Base-by-base conservation (phyloP, 2,888 invertebrate genomes). In the Drosophila acutilabella region DNA sequence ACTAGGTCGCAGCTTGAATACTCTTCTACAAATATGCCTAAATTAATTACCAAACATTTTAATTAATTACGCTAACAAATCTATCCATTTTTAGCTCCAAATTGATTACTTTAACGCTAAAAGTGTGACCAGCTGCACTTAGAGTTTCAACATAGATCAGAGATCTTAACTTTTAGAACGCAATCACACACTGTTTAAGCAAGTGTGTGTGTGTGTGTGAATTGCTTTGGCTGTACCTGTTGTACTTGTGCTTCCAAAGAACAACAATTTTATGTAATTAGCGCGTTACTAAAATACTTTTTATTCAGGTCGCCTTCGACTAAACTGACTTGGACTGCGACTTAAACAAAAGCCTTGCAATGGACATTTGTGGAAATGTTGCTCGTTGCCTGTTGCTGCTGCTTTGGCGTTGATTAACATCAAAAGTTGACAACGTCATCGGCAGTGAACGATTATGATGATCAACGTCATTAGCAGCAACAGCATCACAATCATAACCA, bases 221-320 rank as follows among this genome's bases (percentile, higher is more conserved):
- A 42, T 36, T 40, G 42, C 51, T 45, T 41, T 23, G 14, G 56
- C 18, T 47, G 58, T 57, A 45, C 59, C 33, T 58, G 74, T 51
- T 73, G 48, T 59, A 56, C 66, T 73, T 74, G 74, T 75, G 50
- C 52, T 73, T 69, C 72, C 76, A 78, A 73, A 64, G 86, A 85
- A 86, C 68, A 68, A 61, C 69, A 77, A 88, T 78, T 74, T 74
- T 54, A 75, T 83, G 76, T 86, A 86, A 89, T 89, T 88, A 88
- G 76, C 78, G 87, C 89, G 72, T 78, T 74, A 57, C 62, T 80
- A 74, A 87, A 88, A 89, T 88, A 58, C 72, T 81, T 81, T 78
- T 75, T 74, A 80, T 85, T 67, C 86, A 88, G 82, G 86, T 88
- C 86, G 86, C 69, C 74, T 73, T 73, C 64, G 38, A 57, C 51